Evolutionary conservation across 2,113 vertebrate species (phyloP), one percentile per base, ranked within the genome.

Genomic region (Accipiter cooperii): DNA sequence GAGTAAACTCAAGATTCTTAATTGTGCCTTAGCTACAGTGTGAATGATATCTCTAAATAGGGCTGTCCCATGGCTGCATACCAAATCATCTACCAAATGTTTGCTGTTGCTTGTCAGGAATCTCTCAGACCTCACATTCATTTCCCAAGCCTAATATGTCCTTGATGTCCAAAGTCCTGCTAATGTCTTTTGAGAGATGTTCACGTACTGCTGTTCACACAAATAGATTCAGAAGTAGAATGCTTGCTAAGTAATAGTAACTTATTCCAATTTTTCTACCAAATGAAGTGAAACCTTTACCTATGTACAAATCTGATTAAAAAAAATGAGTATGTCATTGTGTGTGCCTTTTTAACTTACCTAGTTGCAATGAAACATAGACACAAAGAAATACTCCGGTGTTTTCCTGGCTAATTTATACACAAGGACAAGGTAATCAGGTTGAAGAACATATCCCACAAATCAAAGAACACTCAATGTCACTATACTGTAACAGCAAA

Each of bases 21-120:
- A 95, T 74, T 84, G 71, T 94, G 77, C 74, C 87, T 96, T 94
- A 92, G 94, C 80, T 46, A 88, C 58, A 95, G 63, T 96, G 91
- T 90, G 98, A 98, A 97, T 98, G 98, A 98, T 96, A 98, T 98
- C 97, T 97, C 97, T 98, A 98, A 98, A 98, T 90, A 98, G 84
- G 84, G 94, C 40, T 95, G 55, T 96, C 94, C 82, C 17, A 13
- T 38, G 76, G 94, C 95, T 86, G 94, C 95, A 95, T 93, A 93
- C 95, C 94, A 36, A 36, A 95, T 95, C 93, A 96, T 95, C 89
- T 91, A 95, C 68, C 25, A 42, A 96, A 90, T 87, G 60, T 93
- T 94, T 79, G 66, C 92, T 94, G 87, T 75, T 91, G 93, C 96
- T 91, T 84, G 90, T 95, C 95, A 97, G 58, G 70, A 79, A 81